Conservation (phyloP, 2,113 vertebrate species). For the Ornithorhynchus anatinus region DNA sequence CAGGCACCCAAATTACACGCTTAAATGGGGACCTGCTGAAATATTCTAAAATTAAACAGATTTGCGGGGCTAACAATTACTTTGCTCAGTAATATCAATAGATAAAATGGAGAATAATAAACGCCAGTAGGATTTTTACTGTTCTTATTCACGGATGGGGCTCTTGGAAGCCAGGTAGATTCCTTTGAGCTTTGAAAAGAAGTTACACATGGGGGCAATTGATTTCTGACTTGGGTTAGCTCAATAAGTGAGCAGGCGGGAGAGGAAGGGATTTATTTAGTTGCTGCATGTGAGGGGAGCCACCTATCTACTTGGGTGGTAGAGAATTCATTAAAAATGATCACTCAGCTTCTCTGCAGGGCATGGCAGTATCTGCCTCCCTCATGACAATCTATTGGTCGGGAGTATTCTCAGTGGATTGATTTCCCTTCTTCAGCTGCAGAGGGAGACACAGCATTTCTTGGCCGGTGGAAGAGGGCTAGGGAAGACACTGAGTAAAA, state of each 20-base stretch:
- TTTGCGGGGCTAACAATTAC: not conserved
- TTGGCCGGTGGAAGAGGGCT: not conserved
- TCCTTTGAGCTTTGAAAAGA: slow-evolving; percentile 1
- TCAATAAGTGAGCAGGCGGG: not conserved
- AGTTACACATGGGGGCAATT: not conserved
- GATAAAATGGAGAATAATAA: not conserved
- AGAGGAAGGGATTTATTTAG: not conserved
- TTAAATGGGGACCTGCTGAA: not conserved
- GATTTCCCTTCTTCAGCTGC: slow-evolving; percentile 1
- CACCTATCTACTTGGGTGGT: not conserved
- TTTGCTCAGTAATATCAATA: slow-evolving; percentile 15
- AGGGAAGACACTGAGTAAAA: not conserved
- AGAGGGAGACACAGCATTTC: slow-evolving; percentile 23
- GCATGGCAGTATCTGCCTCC: not conserved
- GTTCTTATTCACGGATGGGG: not conserved
- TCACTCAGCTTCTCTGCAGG: not conserved
- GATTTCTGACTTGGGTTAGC: not conserved
- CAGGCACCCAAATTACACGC: not conserved
- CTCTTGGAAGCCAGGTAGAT: not conserved
- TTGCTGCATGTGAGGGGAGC: not conserved
- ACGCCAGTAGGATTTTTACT: not conserved
- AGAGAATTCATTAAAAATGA: not conserved
- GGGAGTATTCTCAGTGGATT: not conserved
- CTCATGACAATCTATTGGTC: not conserved
- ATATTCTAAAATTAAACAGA: not conserved